Conservation (phyloP, 2,888 invertebrate genomes). For the Hydrotaea cyrtoneurina region DNA sequence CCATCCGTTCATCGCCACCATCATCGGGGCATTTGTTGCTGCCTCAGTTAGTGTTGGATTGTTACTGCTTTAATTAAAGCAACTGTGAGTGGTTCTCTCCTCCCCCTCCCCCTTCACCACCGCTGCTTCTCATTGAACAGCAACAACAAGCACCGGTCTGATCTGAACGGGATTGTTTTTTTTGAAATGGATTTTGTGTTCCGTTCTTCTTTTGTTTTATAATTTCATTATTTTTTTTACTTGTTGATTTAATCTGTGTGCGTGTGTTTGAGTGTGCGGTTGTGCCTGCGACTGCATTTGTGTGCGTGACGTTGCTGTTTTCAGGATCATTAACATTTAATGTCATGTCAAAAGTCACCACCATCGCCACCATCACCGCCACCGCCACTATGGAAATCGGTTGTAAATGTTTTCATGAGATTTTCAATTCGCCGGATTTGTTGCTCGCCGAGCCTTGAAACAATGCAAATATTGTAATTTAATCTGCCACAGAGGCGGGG, state of each 20-base stretch:
- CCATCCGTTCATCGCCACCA: slow-evolving; percentile 6
- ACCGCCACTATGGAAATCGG: background rate
- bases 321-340: slow-evolving; percentile 66
- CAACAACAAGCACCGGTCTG: background rate
- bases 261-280: background rate
- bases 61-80: slow-evolving; percentile 48
- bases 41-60: background rate
- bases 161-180: slow-evolving; percentile 14
- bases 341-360: slow-evolving; percentile 63
- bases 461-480: slow-evolving; percentile 39
- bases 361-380: slow-evolving; percentile 24
- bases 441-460: slow-evolving; percentile 9
- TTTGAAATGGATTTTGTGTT: slow-evolving; percentile 35
- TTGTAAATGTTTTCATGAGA: background rate
- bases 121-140: background rate
- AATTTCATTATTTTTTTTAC: slow-evolving; percentile 29
- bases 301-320: slow-evolving; percentile 31
- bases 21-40: background rate
- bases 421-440: background rate
- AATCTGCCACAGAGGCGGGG: background rate
- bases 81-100: background rate
- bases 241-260: slow-evolving; percentile 33
- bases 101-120: background rate
- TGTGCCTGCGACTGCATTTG: background rate
- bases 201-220: slow-evolving; percentile 24